Evolutionary conservation across 2,797 vertebrate genomes (phyloP).

Genomic region (Brachymystax lenok): DNA sequence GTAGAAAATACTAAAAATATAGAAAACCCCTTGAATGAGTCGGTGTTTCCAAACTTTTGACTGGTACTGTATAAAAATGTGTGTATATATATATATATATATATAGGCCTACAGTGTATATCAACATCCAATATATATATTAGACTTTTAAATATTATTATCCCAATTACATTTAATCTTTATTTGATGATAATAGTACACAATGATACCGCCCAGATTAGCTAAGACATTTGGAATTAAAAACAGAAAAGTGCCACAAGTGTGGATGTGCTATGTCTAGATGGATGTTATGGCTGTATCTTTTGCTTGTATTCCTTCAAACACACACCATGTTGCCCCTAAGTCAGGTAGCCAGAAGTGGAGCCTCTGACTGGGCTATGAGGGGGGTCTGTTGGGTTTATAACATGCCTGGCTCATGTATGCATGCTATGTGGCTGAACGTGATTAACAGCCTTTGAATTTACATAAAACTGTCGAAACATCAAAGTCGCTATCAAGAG

Average conservation of each 20-base stretch:
- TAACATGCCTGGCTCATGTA: conserved; percentile 21
- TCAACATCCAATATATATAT: neutral
- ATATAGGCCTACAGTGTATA: neutral
- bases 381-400: conserved; percentile 13
- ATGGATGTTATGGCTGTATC: too few relatives aligned
- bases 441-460: conserved; percentile 25
- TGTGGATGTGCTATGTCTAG: neutral
- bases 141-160: neutral
- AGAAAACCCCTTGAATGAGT: too few relatives aligned
- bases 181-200: neutral
- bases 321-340: neutral
- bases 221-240: neutral
- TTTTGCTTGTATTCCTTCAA: neutral
- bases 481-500: conserved; percentile 18
- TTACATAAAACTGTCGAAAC: conserved; percentile 38
- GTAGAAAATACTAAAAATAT: too few relatives aligned
- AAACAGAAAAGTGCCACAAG: neutral
- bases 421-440: conserved; percentile 9
- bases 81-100: too few relatives aligned
- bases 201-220: neutral
- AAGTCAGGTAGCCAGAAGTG: conserved; percentile 4
- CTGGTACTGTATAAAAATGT: too few relatives aligned
- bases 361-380: conserved; percentile 7
- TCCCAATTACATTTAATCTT: neutral
- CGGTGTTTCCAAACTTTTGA: too few relatives aligned